Conservation (phyloP, 2,888 invertebrate genomes). For the Tipula lateralis region DNA sequence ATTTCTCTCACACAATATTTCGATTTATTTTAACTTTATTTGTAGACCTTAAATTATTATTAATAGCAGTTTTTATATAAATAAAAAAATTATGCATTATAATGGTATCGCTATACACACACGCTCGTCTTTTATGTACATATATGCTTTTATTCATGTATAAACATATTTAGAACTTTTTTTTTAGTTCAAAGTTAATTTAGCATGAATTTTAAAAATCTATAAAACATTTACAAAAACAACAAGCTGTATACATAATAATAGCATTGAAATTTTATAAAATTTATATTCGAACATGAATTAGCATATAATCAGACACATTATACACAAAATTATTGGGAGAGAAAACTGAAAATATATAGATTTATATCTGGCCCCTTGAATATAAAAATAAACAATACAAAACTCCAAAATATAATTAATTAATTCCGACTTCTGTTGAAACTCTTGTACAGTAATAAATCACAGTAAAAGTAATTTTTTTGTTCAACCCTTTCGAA, state of each 20-base stretch:
- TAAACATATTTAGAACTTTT: not conserved
- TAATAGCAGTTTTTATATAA: not conserved
- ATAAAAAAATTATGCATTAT: not conserved
- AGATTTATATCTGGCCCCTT: not conserved
- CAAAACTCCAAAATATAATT: not conserved
- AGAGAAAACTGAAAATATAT: not conserved
- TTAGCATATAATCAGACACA: not conserved
- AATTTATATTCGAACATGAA: not conserved
- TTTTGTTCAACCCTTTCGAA: not conserved
- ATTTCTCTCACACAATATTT: not conserved
- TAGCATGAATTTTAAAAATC: not conserved
- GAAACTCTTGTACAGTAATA: not conserved
- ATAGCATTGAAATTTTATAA: not conserved
- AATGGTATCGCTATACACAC: not conserved
- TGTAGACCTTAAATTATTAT: constrained; percentile 1
- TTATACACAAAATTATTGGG: not conserved
- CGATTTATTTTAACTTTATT: not conserved
- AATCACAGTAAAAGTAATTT: not conserved
- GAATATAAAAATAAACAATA: not conserved
- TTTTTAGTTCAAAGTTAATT: constrained; percentile 4
- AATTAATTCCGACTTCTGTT: not conserved
- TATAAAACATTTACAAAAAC: not conserved
- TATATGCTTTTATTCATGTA: not conserved
- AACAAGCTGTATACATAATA: not conserved
- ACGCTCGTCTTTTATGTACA: not conserved